Percentiles rank a stretch among this genome's conserved stretches.
Evolutionary conservation across 2,113 vertebrate genomes (phyloP).

Genomic region (Otis tarda): DNA sequence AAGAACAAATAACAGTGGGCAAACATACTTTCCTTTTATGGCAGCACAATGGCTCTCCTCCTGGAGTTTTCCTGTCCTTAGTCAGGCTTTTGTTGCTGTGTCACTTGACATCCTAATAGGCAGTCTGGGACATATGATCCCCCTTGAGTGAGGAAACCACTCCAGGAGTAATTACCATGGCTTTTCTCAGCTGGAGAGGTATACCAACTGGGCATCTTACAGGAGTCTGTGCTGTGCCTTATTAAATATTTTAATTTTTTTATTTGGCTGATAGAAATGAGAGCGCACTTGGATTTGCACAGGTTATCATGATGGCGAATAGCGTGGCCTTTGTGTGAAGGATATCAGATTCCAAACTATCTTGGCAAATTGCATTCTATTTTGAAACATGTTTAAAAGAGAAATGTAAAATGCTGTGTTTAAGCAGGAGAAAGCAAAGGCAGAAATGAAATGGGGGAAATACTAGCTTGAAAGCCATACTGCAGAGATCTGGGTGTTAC

Average conservation of each 20-base stretch:
- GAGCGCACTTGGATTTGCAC: neutral
- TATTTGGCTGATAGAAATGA: neutral
- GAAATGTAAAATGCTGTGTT: neutral
- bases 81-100: neutral
- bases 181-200: neutral
- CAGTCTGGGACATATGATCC: neutral
- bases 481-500: neutral
- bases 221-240: neutral
- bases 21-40: neutral
- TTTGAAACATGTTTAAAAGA: neutral
- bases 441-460: neutral
- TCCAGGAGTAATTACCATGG: neutral
- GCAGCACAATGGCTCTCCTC: neutral
- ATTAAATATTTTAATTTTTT: neutral
- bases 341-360: fast-evolving
- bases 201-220: neutral
- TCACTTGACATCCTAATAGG: neutral
- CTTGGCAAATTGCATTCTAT: neutral
- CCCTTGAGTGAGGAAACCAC: neutral
- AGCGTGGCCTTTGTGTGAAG: neutral
- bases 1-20: neutral
- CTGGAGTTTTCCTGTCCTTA: neutral
- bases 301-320: neutral
- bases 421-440: neutral
- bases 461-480: neutral